A percentile compares a stretch with the other conserved stretches of the same genome.
phyloP scores from a whole-genome alignment of 2,797 vertebrate species.

The Myotis myotis region DNA sequence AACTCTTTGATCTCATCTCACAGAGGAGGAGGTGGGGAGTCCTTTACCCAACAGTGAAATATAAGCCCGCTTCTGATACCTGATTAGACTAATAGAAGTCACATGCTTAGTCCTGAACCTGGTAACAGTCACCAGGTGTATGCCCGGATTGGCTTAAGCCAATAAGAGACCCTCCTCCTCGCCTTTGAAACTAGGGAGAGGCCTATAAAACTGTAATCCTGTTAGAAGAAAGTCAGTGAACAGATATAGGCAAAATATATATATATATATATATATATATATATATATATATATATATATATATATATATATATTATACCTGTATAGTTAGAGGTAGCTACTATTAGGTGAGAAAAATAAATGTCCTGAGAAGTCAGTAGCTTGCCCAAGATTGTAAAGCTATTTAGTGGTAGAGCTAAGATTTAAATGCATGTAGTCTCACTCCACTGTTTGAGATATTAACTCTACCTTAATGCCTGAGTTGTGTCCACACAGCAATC shows the following conservation, averaged over 20 bases:
- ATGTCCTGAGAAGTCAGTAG: neutral
- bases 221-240: neutral
- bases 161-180: neutral
- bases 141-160: neutral
- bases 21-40: no score
- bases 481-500: neutral
- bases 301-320: neutral
- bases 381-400: neutral
- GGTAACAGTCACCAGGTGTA: fast-evolving
- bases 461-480: neutral
- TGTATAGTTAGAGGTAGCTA: neutral
- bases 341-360: neutral
- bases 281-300: neutral
- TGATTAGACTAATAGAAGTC: neutral
- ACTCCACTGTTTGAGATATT: neutral
- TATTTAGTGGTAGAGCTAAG: neutral
- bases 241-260: neutral
- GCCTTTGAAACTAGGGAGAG: neutral
- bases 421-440: neutral
- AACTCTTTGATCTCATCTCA: neutral
- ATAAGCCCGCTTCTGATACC: neutral
- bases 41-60: neutral
- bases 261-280: neutral
- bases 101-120: neutral
- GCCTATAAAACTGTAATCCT: neutral